Evolutionary conservation across 2,888 invertebrate genomes (phyloP).

Genomic region (Ptilodon capucinus): DNA sequence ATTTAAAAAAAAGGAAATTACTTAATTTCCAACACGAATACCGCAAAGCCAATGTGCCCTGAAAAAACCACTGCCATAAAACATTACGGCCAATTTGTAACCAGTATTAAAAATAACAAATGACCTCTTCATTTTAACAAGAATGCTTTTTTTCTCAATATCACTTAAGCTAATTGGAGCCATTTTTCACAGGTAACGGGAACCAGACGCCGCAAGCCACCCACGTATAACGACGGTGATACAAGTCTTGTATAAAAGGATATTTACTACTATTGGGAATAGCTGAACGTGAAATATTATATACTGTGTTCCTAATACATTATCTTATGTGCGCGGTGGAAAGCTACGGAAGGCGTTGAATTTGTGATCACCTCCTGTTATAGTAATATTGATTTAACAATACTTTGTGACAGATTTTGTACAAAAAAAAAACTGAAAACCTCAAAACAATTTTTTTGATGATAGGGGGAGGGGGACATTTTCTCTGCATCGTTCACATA

Average conservation of each 20-base stretch:
- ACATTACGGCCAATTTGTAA: slow-evolving; percentile 32
- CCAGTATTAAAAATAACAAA: slow-evolving; percentile 39
- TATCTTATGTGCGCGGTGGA: neutral
- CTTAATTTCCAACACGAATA: neutral
- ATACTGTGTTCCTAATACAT: slow-evolving; percentile 57
- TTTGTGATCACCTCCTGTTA: no score
- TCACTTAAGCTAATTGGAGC: slow-evolving; percentile 37
- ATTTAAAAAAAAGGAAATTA: neutral
- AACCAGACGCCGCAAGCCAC: slow-evolving; percentile 66
- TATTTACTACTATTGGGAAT: slow-evolving; percentile 6
- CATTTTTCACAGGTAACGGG: slow-evolving; percentile 66
- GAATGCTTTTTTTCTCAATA: slow-evolving; percentile 33
- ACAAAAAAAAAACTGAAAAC: no score
- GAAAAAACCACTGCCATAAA: slow-evolving; percentile 26
- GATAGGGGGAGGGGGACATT: no score
- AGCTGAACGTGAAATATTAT: slow-evolving; percentile 42
- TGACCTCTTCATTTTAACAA: slow-evolving; percentile 22
- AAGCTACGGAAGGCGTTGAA: slow-evolving; percentile 8
- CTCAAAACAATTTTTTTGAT: no score
- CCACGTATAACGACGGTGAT: slow-evolving; percentile 57
- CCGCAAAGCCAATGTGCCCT: slow-evolving; percentile 3
- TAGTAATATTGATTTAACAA: no score
- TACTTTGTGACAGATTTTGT: no score
- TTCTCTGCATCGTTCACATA: slow-evolving; percentile 4
- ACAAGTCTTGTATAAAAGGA: slow-evolving; percentile 35